A percentile compares a stretch with the other conserved stretches of the same genome.
phyloP scores from a whole-genome alignment of 2,888 invertebrate species.

The Octonoba sinensis region DNA sequence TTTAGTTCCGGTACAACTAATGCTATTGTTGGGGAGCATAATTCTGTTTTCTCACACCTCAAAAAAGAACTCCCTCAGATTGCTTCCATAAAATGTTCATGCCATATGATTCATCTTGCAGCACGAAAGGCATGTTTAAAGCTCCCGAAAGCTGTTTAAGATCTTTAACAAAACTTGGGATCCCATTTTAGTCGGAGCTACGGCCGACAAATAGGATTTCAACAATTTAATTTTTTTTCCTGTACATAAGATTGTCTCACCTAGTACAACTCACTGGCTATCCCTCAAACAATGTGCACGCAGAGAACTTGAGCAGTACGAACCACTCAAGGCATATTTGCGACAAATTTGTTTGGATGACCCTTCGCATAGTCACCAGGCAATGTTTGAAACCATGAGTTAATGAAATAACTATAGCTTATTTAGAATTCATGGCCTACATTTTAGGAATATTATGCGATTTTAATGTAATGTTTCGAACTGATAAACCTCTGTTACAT shows the following conservation, averaged over 20 bases:
- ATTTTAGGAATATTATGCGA: background rate
- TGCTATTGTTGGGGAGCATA: conserved; percentile 1
- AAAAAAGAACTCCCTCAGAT: background rate
- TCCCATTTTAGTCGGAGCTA: background rate
- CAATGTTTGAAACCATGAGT: background rate
- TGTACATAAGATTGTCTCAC: background rate
- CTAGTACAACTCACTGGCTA: background rate
- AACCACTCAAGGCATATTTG: background rate
- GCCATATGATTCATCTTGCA: conserved; percentile 4
- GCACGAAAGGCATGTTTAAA: background rate
- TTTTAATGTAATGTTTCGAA: too few species aligned
- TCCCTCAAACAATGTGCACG: background rate
- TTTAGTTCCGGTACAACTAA: background rate
- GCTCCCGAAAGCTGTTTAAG: background rate
- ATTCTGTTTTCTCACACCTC: background rate
- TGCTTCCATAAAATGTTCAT: conserved; percentile 2
- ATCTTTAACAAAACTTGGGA: background rate
- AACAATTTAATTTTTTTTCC: background rate
- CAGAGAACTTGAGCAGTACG: background rate
- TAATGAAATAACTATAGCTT: background rate
- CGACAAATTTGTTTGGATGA: background rate
- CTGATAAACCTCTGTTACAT: background rate
- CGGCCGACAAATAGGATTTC: background rate
- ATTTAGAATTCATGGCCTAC: background rate
- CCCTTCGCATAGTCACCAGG: background rate